Conservation (phyloP, 2,797 vertebrate genomes). For the Onychomys torridus region DNA sequence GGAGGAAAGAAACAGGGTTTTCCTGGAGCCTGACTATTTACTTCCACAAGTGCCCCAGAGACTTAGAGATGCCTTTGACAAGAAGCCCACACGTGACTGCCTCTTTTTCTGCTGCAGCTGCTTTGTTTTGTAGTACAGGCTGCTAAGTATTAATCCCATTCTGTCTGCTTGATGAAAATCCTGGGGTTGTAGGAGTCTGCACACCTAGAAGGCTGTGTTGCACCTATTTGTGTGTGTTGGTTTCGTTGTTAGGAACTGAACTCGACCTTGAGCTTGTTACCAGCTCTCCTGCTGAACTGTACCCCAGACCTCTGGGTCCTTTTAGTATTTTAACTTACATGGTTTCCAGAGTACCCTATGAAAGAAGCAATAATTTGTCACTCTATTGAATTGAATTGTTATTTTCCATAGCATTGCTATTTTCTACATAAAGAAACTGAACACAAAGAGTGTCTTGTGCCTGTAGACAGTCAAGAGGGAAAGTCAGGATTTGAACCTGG, state of each 20-base stretch:
- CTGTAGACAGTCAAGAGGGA: background rate
- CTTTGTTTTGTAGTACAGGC: background rate
- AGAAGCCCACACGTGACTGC: no score
- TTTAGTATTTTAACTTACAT: background rate
- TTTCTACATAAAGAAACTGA: slow-evolving; percentile 49
- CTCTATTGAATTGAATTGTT: background rate
- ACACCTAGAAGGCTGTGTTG: no score
- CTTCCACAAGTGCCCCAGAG: background rate
- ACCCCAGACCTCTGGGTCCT: background rate
- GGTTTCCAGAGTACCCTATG: background rate
- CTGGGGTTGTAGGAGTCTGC: background rate
- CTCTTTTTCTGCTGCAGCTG: background rate
- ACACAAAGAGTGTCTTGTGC: slow-evolving; percentile 11
- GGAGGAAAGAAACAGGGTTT: background rate
- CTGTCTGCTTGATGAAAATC: background rate
- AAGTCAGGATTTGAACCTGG: background rate
- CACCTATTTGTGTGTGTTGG: background rate
- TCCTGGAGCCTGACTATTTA: background rate
- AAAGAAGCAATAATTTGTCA: background rate
- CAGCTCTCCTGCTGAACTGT: background rate
- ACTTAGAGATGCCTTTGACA: background rate
- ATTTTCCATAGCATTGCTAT: background rate
- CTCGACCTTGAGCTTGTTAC: background rate
- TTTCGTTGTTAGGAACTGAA: background rate
- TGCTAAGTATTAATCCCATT: background rate